Conservation (phyloP, 2,113 vertebrate species). For the Phycodurus eques region DNA sequence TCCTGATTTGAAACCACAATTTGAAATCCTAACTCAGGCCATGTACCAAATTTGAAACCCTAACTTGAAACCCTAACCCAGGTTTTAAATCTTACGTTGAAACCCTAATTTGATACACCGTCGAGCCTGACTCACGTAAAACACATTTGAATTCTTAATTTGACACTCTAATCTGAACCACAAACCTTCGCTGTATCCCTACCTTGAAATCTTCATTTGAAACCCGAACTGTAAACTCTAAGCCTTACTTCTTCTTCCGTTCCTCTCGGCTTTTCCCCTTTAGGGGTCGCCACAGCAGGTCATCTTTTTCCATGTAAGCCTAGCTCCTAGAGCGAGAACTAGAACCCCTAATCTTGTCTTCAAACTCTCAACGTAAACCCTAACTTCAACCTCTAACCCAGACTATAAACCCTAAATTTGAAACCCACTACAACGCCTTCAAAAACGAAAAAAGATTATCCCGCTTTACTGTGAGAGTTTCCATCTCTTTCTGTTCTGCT, state of each 20-base stretch:
- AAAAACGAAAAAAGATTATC: neutral
- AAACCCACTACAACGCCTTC: neutral
- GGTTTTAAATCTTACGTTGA: neutral
- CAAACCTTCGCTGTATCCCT: neutral
- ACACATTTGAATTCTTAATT: too few relatives aligned
- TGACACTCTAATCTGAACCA: neutral
- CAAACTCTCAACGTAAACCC: neutral
- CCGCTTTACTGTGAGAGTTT: constrained; percentile 17
- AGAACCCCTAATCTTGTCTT: too few relatives aligned
- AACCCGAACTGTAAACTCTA: neutral
- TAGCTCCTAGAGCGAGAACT: too few relatives aligned
- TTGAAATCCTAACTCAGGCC: too few relatives aligned
- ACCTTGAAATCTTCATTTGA: neutral
- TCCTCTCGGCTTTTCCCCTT: too few relatives aligned
- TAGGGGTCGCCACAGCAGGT: too few relatives aligned
- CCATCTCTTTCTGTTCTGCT: constrained; percentile 24
- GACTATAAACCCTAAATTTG: neutral
- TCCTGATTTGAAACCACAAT: too few relatives aligned
- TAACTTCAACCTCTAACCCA: neutral
- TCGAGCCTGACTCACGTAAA: too few relatives aligned
- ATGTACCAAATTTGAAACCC: too few relatives aligned
- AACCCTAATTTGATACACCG: too few relatives aligned
- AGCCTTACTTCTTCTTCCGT: too few relatives aligned
- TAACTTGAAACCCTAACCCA: neutral
- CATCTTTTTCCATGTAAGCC: too few relatives aligned